Base-by-base conservation (phyloP, 2,888 invertebrate species). In the Apamea monoglypha region DNA sequence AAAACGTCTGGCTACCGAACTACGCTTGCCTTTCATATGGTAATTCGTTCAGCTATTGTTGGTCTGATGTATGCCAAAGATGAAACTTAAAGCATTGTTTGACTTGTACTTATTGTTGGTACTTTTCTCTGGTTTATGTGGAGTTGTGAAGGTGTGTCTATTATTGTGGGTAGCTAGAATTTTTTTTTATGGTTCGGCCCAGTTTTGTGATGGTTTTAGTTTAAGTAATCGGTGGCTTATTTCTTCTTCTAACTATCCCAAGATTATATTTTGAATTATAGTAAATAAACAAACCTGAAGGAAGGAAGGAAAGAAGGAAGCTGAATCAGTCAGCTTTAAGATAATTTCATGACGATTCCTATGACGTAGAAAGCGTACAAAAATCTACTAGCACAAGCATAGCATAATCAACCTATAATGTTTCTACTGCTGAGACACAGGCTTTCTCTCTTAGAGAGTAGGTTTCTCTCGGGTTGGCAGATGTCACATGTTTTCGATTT, bases 1-100 rank as follows among this genome's bases (percentile, higher is more conserved):
- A 92, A 93, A 94, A 90, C 89, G 84, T 87, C 87, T 90, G 88
- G 93, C 96, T 94, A 94, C 96, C 91, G 96, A 88, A 92, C 94
- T 96, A 96, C 96, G 95, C 95, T 78, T 85, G 87, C 89, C 93
- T 94, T 96, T 96, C 94, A 93, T 92, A 96, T 96, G 96, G 85
- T 94, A 96, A 96, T 96, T 91, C 89, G 86, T 90, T 91, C 86
- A 86, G 86, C 92, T 92, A 94, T 95, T 95, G 94, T 94, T 91
- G 91, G 90, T 29, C 76, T 88, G 88, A 89, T 89, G 91, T 92
- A 93, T 92, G 89, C 90, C 88, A 90, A 90, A 91, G 89, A 89
- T 88, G 88, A 80, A 85, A 83, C 85, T 88, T 81, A 86, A 85
- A 79, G 84, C 74, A 88, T 88, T 89, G 90, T 87, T 90, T 91